phyloP scores from a whole-genome alignment of 1,140 invertebrate species.

The Trichomalopsis sarcophagae region DNA sequence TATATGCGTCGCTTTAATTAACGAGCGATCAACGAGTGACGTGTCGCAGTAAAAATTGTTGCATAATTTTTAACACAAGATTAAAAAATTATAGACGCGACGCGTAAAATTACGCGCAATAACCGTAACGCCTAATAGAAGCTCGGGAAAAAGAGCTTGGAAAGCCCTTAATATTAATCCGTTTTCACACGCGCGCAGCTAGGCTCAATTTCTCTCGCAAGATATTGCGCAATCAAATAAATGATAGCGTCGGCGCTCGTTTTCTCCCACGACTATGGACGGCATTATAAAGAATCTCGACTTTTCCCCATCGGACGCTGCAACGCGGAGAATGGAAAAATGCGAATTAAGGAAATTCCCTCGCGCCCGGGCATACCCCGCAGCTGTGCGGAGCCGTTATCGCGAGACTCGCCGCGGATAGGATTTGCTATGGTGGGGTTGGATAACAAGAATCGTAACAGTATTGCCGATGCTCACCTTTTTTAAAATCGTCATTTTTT shows the following conservation, averaged over 20 bases:
- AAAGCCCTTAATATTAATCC: constrained; percentile 17
- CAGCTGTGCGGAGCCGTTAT: constrained; percentile 13
- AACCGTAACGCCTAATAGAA: constrained; percentile 34
- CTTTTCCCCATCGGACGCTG: neutral
- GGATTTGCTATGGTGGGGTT: constrained; percentile 48
- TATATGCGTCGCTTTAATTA: too few relatives aligned
- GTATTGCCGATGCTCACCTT: too few relatives aligned
- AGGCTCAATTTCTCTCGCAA: constrained; percentile 15
- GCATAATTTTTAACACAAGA: too few relatives aligned
- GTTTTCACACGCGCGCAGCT: constrained; percentile 7
- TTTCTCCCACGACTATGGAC: constrained; percentile 34
- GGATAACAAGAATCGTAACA: too few relatives aligned
- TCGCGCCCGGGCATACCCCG: neutral
- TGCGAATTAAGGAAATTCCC: constrained; percentile 46
- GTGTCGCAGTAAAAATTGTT: neutral
- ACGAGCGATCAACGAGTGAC: too few relatives aligned
- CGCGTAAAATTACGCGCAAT: constrained; percentile 17
- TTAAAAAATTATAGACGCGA: neutral
- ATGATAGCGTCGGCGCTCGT: constrained; percentile 41
- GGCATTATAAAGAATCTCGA: constrained; percentile 45
- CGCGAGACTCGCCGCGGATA: neutral
- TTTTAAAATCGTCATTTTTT: too few relatives aligned
- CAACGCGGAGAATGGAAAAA: constrained; percentile 38
- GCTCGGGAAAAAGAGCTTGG: neutral
- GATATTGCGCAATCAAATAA: constrained; percentile 53